Percentiles rank a stretch among this genome's conserved stretches.
Conservation (phyloP, 2,113 vertebrate genomes). For the Copsychus sechellarum region DNA sequence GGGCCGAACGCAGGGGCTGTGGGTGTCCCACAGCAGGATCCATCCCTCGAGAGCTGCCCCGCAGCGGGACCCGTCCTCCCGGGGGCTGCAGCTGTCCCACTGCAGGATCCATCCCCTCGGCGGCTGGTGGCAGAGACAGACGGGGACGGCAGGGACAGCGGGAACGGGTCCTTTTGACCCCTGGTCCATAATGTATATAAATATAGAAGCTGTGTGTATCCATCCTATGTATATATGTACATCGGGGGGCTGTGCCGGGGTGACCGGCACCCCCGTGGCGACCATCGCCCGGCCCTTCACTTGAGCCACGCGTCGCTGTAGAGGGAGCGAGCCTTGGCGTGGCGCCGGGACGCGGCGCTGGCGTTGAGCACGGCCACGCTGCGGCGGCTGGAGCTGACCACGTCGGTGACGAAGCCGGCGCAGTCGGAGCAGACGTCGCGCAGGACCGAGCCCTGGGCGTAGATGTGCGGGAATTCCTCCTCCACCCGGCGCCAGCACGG, state of each 20-base stretch:
- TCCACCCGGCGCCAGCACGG: constrained; percentile 84
- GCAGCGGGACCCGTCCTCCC: not conserved
- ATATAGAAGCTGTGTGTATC: constrained; percentile 64
- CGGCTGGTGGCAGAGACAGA: not conserved
- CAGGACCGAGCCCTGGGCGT: constrained; percentile 86
- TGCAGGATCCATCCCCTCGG: not conserved
- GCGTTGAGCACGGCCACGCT: constrained; percentile 90
- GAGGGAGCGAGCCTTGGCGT: constrained; percentile 71
- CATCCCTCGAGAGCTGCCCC: not conserved
- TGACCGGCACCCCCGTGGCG: not conserved
- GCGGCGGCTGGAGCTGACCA: constrained; percentile 89
- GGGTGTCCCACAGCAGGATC: not conserved
- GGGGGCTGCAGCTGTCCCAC: not conserved
- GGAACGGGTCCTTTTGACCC: not conserved
- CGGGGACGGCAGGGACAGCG: not conserved
- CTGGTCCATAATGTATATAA: constrained; percentile 52
- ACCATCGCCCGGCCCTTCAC: not conserved
- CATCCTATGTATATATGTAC: constrained; percentile 73
- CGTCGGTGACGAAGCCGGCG: constrained; percentile 86
- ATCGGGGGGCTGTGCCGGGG: not conserved
- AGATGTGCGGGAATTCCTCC: constrained; percentile 93
- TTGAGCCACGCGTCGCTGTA: constrained; percentile 58
- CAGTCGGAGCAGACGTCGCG: constrained; percentile 90
- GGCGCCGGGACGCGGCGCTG: constrained; percentile 67
- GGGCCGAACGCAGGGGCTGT: not conserved